Percentiles rank a stretch among this genome's conserved stretches.
phyloP scores from a whole-genome alignment of 2,888 invertebrate genomes.

The Drosophila anomalipes region DNA sequence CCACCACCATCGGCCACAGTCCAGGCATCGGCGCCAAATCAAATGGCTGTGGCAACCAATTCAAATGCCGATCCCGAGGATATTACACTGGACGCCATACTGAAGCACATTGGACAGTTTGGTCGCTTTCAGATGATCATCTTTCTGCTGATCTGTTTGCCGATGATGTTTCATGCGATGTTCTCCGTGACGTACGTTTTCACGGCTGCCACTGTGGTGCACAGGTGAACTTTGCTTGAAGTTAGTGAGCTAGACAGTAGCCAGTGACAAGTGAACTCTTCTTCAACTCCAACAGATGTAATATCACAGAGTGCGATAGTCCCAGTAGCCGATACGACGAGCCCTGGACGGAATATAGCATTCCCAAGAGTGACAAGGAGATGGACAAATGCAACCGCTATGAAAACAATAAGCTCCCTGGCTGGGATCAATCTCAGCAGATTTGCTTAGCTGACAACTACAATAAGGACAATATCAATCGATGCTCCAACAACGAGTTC shows the following conservation, averaged over 20 bases:
- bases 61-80: conserved; percentile 62
- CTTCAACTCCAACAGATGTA: conserved; percentile 80
- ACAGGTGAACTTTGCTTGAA: conserved; percentile 87
- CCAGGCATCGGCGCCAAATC: conserved; percentile 8
- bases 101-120: conserved; percentile 87
- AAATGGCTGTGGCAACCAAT: conserved; percentile 2
- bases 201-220: conserved; percentile 89
- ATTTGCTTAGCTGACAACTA: conserved; percentile 85
- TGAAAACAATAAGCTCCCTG: conserved; percentile 47
- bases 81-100: conserved; percentile 78
- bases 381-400: conserved; percentile 86
- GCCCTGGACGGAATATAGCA: conserved; percentile 86
- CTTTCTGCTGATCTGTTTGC: conserved; percentile 87
- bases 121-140: conserved; percentile 89
- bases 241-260: conserved; percentile 12
- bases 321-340: conserved; percentile 76
- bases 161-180: conserved; percentile 88
- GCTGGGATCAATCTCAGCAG: conserved; percentile 50
- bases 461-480: conserved; percentile 79
- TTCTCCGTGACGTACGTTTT: conserved; percentile 90
- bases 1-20: conserved; percentile 29
- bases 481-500: conserved; percentile 86
- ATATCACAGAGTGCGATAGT: conserved; percentile 84
- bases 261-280: conserved; percentile 8
- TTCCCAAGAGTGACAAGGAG: conserved; percentile 85